These are phyloP conservation scores for Eulemur macaco DNA, from an alignment of 2,113 vertebrate species.

Conservation along the genomic window DNA sequence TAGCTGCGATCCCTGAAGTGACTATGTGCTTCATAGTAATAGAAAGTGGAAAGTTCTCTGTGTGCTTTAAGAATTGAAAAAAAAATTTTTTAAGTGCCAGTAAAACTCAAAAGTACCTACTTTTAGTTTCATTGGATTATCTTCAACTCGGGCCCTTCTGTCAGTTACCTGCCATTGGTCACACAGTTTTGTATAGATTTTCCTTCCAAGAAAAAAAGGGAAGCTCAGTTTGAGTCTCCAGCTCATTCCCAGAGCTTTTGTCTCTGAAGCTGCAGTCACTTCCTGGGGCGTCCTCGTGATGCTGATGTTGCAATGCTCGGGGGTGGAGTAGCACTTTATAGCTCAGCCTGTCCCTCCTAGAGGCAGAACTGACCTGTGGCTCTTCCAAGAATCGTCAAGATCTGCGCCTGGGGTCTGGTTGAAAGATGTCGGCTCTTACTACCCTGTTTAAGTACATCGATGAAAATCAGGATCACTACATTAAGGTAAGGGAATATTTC, in stretches of 20 bases:
- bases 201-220: background rate
- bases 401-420: background rate
- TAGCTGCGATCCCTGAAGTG: background rate
- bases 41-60: background rate
- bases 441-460: conserved; percentile 93
- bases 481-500: conserved; percentile 86
- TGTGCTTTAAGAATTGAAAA: background rate
- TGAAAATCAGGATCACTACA: conserved; percentile 92
- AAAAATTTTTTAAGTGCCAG: background rate
- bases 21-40: background rate
- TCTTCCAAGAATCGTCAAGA: conserved; percentile 14
- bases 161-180: background rate
- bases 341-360: background rate
- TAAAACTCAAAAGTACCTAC: background rate
- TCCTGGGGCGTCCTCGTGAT: conserved; percentile 28
- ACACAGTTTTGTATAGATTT: background rate
- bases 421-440: conserved; percentile 89
- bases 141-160: background rate
- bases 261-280: background rate
- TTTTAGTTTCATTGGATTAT: background rate
- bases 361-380: background rate
- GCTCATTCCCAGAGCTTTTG: background rate
- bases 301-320: background rate
- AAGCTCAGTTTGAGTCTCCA: background rate
- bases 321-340: background rate